Percentiles rank a stretch among this genome's conserved stretches.
These are phyloP conservation scores for Struthio camelus DNA, from an alignment of 2,113 vertebrate genomes.

Conservation along the genomic window DNA sequence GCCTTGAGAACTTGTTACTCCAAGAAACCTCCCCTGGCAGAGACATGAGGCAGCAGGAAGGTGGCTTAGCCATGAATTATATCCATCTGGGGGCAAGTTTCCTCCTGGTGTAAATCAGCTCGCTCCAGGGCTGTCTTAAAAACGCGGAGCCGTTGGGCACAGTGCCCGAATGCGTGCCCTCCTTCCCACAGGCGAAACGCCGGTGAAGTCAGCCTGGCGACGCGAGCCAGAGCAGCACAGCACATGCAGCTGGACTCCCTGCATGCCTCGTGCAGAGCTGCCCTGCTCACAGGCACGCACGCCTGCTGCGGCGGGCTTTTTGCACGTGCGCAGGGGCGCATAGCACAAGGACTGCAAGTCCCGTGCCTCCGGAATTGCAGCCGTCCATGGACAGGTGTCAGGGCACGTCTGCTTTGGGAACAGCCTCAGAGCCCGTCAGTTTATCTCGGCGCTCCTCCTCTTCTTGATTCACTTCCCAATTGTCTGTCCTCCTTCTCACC, in stretches of 20 bases:
- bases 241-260: background rate
- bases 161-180: fast-evolving
- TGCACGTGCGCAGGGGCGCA: background rate
- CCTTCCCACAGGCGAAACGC: background rate
- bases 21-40: background rate
- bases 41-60: background rate
- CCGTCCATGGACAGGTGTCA: background rate
- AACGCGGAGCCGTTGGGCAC: background rate
- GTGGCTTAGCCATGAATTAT: background rate
- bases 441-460: background rate
- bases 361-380: background rate
- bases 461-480: background rate
- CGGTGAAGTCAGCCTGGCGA: background rate
- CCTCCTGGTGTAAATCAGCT: background rate
- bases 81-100: background rate
- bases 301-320: too few species aligned
- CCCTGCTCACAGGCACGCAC: background rate
- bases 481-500: background rate
- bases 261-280: background rate
- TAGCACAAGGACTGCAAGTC: fast-evolving
- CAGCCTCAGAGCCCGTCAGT: too few species aligned
- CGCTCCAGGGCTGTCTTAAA: background rate
- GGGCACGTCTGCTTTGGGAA: background rate
- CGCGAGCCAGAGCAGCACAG: background rate
- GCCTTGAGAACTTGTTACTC: background rate